Evolutionary conservation across 2,888 invertebrate genomes (phyloP), one percentile per base, ranked within the genome.

Genomic region (Andrena hattorfiana): DNA sequence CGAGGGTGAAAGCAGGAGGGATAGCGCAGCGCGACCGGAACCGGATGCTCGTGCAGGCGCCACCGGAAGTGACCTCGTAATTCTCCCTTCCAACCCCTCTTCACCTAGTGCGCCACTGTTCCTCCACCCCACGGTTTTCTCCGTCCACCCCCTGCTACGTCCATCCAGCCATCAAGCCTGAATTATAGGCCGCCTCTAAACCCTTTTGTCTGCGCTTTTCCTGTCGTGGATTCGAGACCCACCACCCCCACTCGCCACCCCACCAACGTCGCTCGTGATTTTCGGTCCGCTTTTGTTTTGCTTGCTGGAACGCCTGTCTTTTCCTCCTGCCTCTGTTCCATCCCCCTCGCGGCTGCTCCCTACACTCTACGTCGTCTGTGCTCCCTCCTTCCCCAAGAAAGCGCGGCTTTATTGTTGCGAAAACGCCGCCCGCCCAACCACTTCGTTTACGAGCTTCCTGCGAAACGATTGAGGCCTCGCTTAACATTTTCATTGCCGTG

Each of bases 31-130:
- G 90, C 91, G 90, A 92, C 91, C 93, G 94, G 94, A 93, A 93
- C 83, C 93, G 93, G 94, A 93, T 93, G 93, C 92, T 93, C 92
- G 93, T 92, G 91, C 93, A 93, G 92, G 92, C 93, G 92, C 93
- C 93, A 94, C 92, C 92, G 93, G 94, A 94, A 93, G 93, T 93
- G 93, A 93, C 94, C 93, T 92, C 94, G 94, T 94, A 94, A 93
- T 93, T 94, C 93, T 93, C 93, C 91, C 90, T 92, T 91, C 92
- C 71, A 79, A 56, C 72, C 84, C 75, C 77, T 77, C 73, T 81
- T 69, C 71, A 67, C 76, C 73, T 71, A 63, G 67, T 64, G 72
- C 71, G 62, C 66, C 83, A 54, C 63, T 72, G 79, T 77, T 75
- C 77, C 73, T 77, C 83, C 75, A 69, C 63, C 79, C 56, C 72